A percentile compares a stretch with the other conserved stretches of the same genome.
These are phyloP conservation scores for Isaurus tuberculatus DNA, from an alignment of 92 coral and sea anemone species.

Conservation along the genomic window DNA sequence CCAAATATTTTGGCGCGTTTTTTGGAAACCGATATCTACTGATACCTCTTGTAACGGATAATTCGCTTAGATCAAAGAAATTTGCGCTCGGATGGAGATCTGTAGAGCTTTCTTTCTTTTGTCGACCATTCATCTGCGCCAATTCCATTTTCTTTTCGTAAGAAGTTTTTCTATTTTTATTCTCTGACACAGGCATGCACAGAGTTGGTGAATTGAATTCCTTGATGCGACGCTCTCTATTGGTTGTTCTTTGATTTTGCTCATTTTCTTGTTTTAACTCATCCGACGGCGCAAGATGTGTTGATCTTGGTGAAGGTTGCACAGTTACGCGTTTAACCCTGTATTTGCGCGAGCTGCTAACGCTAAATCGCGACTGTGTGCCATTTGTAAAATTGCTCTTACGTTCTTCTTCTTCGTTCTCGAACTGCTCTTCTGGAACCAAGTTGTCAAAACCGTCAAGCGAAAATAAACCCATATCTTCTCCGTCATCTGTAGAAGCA, in stretches of 20 bases:
- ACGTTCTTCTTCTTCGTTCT: constrained; percentile 7
- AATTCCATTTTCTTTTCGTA: constrained; percentile 3
- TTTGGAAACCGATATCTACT: constrained; percentile 32
- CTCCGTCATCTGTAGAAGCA: constrained; percentile 24
- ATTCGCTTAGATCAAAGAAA: background rate
- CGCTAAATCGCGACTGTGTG: constrained; percentile 3
- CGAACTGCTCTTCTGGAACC: constrained; percentile 34
- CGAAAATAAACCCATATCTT: background rate
- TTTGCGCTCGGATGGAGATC: constrained; percentile 9
- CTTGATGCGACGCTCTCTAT: background rate
- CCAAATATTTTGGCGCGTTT: constrained; percentile 21
- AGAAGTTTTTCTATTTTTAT: background rate
- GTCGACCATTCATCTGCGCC: background rate
- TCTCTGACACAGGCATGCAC: background rate
- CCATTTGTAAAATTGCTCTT: background rate
- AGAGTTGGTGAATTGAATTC: background rate
- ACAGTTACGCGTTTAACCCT: constrained; percentile 15
- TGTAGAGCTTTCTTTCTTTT: background rate
- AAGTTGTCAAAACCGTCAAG: constrained; percentile 14
- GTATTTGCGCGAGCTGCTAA: constrained; percentile 17
- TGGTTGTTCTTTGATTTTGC: background rate
- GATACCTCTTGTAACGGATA: background rate
- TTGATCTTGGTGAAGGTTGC: background rate
- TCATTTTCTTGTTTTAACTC: background rate
- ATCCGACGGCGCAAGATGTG: background rate